Percentiles rank a stretch among this genome's conserved stretches.
These are phyloP conservation scores for Vidua macroura DNA, from an alignment of 2,113 vertebrate genomes.

Conservation along the genomic window DNA sequence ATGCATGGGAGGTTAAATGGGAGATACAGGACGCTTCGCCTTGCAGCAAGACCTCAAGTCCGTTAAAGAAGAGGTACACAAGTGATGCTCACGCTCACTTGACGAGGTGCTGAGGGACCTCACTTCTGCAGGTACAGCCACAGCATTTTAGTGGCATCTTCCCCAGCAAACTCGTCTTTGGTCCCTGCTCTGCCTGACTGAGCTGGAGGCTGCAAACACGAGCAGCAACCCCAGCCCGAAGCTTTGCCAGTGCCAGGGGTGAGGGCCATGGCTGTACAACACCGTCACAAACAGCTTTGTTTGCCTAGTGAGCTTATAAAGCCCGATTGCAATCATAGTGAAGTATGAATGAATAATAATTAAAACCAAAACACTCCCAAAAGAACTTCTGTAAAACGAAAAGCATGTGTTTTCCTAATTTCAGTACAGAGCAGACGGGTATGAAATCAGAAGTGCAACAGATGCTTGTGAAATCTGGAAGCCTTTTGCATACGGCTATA, in stretches of 20 bases:
- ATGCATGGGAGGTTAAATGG: background rate
- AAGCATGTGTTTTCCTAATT: constrained; percentile 50
- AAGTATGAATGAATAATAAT: constrained; percentile 66
- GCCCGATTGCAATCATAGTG: constrained; percentile 68
- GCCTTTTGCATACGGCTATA: constrained; percentile 73
- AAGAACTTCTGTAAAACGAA: constrained; percentile 39
- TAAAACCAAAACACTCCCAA: background rate
- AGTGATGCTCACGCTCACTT: background rate
- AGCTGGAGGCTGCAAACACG: background rate
- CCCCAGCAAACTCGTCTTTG: background rate
- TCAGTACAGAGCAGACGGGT: constrained; percentile 50
- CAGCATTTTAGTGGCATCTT: background rate
- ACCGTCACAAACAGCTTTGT: background rate
- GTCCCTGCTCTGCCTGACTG: background rate
- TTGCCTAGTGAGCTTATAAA: constrained; percentile 76
- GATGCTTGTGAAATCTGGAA: constrained; percentile 72
- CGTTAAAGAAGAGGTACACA: constrained; percentile 2
- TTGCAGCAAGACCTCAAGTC: constrained; percentile 24
- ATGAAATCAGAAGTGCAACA: constrained; percentile 60
- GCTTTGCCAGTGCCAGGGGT: background rate
- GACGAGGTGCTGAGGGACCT: background rate
- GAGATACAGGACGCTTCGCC: background rate
- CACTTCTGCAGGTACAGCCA: background rate
- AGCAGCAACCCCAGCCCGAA: background rate
- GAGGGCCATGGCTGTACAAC: background rate